These are phyloP conservation scores for Erebia aethiops DNA, from an alignment of 2,888 invertebrate genomes.

Conservation along the genomic window DNA sequence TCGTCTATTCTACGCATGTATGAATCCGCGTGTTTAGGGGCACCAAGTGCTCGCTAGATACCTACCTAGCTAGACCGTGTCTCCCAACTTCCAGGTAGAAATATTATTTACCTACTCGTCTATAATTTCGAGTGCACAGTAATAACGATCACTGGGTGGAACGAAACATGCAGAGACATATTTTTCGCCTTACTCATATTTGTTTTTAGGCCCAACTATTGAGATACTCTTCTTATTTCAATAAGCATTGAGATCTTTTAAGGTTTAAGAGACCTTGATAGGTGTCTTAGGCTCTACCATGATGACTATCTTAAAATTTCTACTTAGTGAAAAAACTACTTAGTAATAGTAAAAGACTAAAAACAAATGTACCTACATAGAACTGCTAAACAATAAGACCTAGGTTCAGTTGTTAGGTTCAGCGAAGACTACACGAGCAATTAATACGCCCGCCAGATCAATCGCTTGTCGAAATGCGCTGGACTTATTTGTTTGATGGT, in stretches of 20 bases:
- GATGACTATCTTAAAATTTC: not conserved
- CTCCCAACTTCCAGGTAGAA: too few species aligned
- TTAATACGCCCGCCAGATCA: slow-evolving; percentile 79
- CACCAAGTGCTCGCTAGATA: slow-evolving; percentile 72
- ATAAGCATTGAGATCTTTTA: too few species aligned
- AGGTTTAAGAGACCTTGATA: too few species aligned
- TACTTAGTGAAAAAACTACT: not conserved
- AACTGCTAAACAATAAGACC: slow-evolving; percentile 4
- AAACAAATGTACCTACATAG: not conserved
- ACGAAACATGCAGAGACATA: not conserved
- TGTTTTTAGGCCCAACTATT: too few species aligned
- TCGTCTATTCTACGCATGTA: slow-evolving; percentile 44
- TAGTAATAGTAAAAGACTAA: not conserved
- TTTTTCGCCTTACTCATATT: not conserved
- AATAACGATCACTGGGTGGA: too few species aligned
- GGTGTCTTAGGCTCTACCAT: too few species aligned
- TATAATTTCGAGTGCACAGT: too few species aligned
- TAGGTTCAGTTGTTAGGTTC: slow-evolving; percentile 51
- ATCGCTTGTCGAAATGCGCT: slow-evolving; percentile 78
- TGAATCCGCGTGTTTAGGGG: slow-evolving; percentile 69
- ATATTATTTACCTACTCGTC: too few species aligned
- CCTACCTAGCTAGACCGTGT: too few species aligned
- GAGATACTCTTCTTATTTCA: too few species aligned
- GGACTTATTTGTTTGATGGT: slow-evolving; percentile 52
- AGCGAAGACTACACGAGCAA: slow-evolving; percentile 62